Conservation (phyloP, 2,797 vertebrate species). For the Enteromius fasciolatus region DNA sequence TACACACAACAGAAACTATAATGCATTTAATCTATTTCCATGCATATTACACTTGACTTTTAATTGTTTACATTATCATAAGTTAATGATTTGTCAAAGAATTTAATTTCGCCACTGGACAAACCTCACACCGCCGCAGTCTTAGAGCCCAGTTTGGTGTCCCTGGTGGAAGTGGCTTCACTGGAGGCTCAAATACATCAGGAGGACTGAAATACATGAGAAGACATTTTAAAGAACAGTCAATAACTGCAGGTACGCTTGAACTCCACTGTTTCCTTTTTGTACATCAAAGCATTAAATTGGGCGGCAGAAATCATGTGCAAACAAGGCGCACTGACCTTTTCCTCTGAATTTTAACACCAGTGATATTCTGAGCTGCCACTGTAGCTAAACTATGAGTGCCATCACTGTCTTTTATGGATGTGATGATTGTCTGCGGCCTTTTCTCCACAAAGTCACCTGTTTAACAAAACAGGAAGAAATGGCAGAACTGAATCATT, state of each 20-base stretch:
- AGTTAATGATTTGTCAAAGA: neutral
- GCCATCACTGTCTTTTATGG: neutral
- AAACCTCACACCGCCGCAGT: conserved; percentile 82
- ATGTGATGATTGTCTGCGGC: conserved; percentile 5
- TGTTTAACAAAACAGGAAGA: conserved; percentile 16
- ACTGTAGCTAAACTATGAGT: conserved; percentile 28
- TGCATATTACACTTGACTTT: neutral
- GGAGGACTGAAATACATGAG: conserved; percentile 47
- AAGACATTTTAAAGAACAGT: neutral
- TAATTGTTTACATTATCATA: neutral
- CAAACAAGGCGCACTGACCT: conserved; percentile 26
- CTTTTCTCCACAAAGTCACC: conserved; percentile 27
- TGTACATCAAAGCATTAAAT: neutral
- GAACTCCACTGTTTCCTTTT: neutral
- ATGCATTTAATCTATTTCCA: neutral
- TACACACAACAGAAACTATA: neutral
- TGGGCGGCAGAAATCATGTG: neutral
- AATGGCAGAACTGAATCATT: neutral
- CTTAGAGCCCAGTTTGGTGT: conserved; percentile 78
- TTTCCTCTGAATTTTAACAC: conserved; percentile 17
- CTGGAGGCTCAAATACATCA: conserved; percentile 71
- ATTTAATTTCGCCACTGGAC: conserved; percentile 29
- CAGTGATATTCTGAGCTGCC: conserved; percentile 12
- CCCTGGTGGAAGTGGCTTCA: conserved; percentile 75
- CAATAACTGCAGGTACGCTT: neutral